Evolutionary conservation across 1,140 invertebrate species (phyloP).

Genomic region (Gryllus bimaculatus): DNA sequence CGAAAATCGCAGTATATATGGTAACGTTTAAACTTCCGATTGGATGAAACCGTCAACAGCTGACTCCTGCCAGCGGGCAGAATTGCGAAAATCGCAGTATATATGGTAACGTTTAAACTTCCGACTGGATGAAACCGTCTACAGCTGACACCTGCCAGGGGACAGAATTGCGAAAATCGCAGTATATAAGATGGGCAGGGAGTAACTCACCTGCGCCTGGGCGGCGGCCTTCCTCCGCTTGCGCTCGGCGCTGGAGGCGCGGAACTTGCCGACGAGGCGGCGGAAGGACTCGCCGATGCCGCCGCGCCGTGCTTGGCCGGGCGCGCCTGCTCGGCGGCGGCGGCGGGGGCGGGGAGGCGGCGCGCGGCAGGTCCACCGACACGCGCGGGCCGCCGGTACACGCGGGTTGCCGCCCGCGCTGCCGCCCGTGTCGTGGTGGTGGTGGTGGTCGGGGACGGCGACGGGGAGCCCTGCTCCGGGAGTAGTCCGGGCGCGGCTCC

Average conservation of each 20-base stretch:
- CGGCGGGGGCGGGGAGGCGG: slow-evolving; percentile 31
- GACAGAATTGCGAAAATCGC: no score
- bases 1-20: no score
- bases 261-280: slow-evolving; percentile 65
- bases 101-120: no score
- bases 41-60: no score
- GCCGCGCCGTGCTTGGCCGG: slow-evolving; percentile 32
- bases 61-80: no score
- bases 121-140: no score
- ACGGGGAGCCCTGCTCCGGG: slow-evolving; percentile 42
- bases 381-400: slow-evolving; percentile 19
- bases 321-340: slow-evolving; percentile 24
- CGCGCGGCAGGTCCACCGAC: slow-evolving; percentile 33
- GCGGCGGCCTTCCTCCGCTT: slow-evolving; percentile 33
- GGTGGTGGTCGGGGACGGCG: slow-evolving; percentile 31
- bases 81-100: no score
- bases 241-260: slow-evolving; percentile 62
- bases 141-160: no score
- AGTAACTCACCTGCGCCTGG: slow-evolving; percentile 36
- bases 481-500: slow-evolving; percentile 57
- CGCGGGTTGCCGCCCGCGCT: slow-evolving; percentile 26
- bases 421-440: slow-evolving; percentile 37
- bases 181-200: slow-evolving; percentile 36
- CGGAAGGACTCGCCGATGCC: slow-evolving; percentile 52
- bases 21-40: no score